Evolutionary conservation across 2,888 invertebrate species (phyloP), one percentile per base, ranked within the genome.

Genomic region (Napeogenes inachia): DNA sequence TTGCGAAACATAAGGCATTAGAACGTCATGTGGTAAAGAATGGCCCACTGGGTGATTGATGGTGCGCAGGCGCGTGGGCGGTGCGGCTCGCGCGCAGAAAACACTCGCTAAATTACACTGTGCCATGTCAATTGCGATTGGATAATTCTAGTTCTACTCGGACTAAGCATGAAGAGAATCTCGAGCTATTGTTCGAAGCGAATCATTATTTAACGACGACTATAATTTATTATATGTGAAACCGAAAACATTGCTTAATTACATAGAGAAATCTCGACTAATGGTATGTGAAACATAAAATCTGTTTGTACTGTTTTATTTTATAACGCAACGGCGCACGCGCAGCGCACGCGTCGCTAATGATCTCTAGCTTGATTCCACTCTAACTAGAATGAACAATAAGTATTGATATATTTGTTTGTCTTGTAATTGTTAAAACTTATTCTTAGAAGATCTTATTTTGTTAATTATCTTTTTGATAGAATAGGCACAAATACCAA

Each of bases 331-430:
- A 78, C 74, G 78, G 65, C 76, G 81, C 85, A 83, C 85, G 84
- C 81, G 83, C 80, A 64, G 71, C 76, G 84, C 85, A 85, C 87
- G 87, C 85, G 87, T 78, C 82, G 59, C 78, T 88, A 87, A 89
- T 85, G 87, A 86, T 79, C 73, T 68, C 63, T 46, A 21, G 79
- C 76, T 74, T 69, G 67, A 81, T 85, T 84, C 82, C 79, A 74
- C 72, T 75, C 58, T 61, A 30, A 30, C 50, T 30, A 30, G 30
- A 50, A 50, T 30, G 50, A 50, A 50, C 50, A 50, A 50, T 50
- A 50, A 50, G 30, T 50, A 50, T 50, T 50, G 50, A 50, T 50
- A 30, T 50, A n/a, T 50, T 50, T 50, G 30, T 50, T 50, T 50
- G 50, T 50, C 30, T 30, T 21, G 30, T 50, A 50, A 50, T 50